Evolutionary conservation across 1,140 invertebrate genomes (phyloP).

Genomic region (Panagrolaimus sp.): DNA sequence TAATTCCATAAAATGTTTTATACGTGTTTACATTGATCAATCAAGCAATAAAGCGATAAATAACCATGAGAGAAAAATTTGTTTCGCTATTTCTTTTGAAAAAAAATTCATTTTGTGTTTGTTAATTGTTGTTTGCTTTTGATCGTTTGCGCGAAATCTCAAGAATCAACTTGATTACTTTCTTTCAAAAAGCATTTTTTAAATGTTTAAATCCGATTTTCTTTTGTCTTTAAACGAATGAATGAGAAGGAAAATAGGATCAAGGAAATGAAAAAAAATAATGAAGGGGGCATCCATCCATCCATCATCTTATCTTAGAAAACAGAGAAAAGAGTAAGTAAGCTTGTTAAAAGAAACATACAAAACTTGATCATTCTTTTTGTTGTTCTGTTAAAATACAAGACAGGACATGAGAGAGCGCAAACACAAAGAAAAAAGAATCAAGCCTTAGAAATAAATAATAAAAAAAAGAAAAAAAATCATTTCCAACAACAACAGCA

Average conservation of each 20-base stretch:
- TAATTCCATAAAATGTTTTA: no score
- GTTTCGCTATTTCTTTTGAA: no score
- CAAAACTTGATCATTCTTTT: no score
- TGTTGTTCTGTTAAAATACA: no score
- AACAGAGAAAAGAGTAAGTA: no score
- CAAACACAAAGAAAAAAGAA: conserved; percentile 20
- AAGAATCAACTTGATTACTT: background rate
- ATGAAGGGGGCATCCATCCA: no score
- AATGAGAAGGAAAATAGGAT: background rate
- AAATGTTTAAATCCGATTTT: conserved; percentile 7
- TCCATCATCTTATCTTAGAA: no score
- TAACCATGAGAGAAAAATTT: no score
- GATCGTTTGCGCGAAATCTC: background rate
- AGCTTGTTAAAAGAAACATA: no score
- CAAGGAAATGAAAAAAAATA: no score
- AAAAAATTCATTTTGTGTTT: conserved; percentile 2
- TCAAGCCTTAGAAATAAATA: conserved; percentile 1
- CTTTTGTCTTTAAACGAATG: background rate
- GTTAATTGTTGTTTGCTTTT: background rate
- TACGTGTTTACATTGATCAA: background rate
- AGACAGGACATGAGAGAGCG: conserved; percentile 3
- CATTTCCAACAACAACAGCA: no score
- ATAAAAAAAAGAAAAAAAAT: background rate
- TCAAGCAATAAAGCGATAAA: background rate
- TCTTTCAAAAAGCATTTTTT: conserved; percentile 2